Evolutionary conservation across 2,888 invertebrate species (phyloP), one percentile per base, ranked within the genome.

Genomic region (Nomada fucata): DNA sequence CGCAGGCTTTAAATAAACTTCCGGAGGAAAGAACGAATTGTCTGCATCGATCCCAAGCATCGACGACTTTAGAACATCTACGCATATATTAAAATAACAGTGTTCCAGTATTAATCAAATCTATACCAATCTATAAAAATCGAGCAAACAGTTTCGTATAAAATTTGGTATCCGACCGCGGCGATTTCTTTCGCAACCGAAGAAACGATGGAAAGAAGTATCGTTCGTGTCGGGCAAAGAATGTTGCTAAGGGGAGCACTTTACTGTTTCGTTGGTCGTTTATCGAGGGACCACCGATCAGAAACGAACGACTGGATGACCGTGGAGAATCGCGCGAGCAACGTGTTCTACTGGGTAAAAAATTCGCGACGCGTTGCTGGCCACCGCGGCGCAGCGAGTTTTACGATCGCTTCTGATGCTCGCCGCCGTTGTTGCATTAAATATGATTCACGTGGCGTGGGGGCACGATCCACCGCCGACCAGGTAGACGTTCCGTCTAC

Each of bases 331-430:
- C 55, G 61, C 29, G 13, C 20, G 23, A n/a, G 44, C 47, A 53
- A 63, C 47, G 52, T 73, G 79, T 79, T 82, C 76, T 55, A 53
- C 55, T 67, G 10, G 55, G n/a, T 82, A 82, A 82, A 71, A 83
- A 82, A 75, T 77, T 53, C n/a, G 68, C 26, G 61, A 60, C 70
- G 53, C 72, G 60, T 77, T 65, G 78, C 71, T 36, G 81, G 44
- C 87, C 77, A 82, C 77, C 79, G 64, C 20, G 60, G 69, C 53
- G 69, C 68, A 50, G 77, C 55, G 36, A 72, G 81, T 70, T 89
- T 88, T 87, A 88, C 86, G 86, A 84, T 82, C 82, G 80, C 81
- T 73, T 85, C 86, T 82, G 88, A 88, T 85, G 76, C 84, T 81
- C 78, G 84, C 88, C 86, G 88, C 85, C 63, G 71, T 79, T 75